Conservation (phyloP, 1,140 invertebrate genomes). For the Drosophila obscura region DNA sequence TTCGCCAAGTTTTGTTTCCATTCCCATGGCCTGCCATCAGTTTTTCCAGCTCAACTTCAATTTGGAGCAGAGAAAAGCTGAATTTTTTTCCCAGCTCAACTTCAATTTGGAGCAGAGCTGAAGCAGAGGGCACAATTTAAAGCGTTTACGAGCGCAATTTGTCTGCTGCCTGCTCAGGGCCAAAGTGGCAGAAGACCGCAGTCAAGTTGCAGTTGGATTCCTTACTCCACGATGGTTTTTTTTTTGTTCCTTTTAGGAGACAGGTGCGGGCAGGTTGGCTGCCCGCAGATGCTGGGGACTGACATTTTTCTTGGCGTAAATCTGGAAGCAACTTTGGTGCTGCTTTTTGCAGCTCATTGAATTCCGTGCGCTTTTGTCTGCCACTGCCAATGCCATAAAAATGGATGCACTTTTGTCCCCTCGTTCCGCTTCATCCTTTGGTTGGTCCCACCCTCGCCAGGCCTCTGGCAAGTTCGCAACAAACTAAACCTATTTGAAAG, state of each 20-base stretch:
- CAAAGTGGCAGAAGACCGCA: slow-evolving; percentile 60
- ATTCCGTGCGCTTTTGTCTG: slow-evolving; percentile 76
- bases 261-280: slow-evolving; percentile 37
- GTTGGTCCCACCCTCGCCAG: no score
- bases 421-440: neutral
- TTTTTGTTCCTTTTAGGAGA: slow-evolving; percentile 8
- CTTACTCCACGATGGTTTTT: slow-evolving; percentile 17
- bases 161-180: slow-evolving; percentile 55
- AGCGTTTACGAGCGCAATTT: slow-evolving; percentile 80
- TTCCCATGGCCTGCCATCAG: slow-evolving; percentile 27
- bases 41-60: slow-evolving; percentile 69
- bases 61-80: slow-evolving; percentile 29
- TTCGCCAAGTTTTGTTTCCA: neutral
- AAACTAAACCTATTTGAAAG: slow-evolving; percentile 62
- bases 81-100: slow-evolving; percentile 53
- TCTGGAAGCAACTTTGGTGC: slow-evolving; percentile 73
- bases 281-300: slow-evolving; percentile 59
- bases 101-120: slow-evolving; percentile 56
- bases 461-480: slow-evolving; percentile 51
- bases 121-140: slow-evolving; percentile 67
- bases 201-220: slow-evolving; percentile 66
- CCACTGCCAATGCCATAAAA: slow-evolving; percentile 62
- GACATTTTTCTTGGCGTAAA: slow-evolving; percentile 79
- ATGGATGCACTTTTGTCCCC: slow-evolving; percentile 24
- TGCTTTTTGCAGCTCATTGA: slow-evolving; percentile 80